Percentiles rank a stretch among this genome's conserved stretches.
Evolutionary conservation across 1,140 invertebrate species (phyloP).

Genomic region (Venturia canescens): DNA sequence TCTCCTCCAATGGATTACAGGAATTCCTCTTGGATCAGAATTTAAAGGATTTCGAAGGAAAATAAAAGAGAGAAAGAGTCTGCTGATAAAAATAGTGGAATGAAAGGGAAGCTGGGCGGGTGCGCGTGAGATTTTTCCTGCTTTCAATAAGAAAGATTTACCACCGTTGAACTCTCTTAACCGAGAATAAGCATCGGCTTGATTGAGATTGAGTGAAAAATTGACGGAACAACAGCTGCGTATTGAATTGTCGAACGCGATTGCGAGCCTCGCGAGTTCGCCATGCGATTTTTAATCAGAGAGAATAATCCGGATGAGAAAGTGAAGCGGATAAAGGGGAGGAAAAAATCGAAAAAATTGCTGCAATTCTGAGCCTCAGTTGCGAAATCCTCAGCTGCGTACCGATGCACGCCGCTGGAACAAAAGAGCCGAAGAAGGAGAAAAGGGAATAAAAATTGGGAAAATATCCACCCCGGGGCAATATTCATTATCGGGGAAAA

Average conservation of each 20-base stretch:
- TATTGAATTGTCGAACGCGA: background rate
- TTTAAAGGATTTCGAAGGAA: conserved; percentile 23
- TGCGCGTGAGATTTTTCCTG: background rate
- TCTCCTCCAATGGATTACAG: conserved; percentile 39
- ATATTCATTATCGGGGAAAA: background rate
- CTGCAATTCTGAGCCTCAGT: background rate
- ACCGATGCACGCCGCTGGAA: background rate
- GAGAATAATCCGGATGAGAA: background rate
- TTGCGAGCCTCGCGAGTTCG: background rate
- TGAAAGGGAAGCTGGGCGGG: background rate
- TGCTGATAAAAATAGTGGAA: background rate
- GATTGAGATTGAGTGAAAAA: background rate
- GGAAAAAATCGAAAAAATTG: no score
- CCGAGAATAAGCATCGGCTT: no score
- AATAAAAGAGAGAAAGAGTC: background rate
- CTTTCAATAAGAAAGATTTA: conserved; percentile 40
- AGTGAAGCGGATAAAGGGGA: background rate
- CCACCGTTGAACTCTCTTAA: background rate
- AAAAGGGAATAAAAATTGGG: background rate
- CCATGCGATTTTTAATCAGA: background rate
- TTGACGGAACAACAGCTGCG: background rate
- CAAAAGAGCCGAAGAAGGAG: background rate
- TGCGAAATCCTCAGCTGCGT: background rate
- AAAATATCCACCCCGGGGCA: background rate
- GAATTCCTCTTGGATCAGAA: conserved; percentile 42